Evolutionary conservation across 2,888 invertebrate species (phyloP), one percentile per base, ranked within the genome.

Genomic region (Halocaridina rubra): DNA sequence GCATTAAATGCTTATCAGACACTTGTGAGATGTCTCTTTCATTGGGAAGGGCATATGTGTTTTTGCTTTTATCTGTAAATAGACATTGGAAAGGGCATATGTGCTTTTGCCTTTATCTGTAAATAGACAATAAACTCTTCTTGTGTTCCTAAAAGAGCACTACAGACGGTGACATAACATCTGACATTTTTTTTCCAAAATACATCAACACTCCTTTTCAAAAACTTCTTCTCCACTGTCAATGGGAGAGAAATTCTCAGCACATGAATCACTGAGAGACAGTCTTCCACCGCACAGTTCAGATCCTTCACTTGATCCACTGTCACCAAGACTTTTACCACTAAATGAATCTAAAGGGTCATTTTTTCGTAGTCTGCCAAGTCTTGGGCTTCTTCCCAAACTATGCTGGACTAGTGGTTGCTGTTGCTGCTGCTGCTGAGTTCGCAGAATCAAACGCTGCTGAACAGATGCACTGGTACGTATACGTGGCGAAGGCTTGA

Each of bases 161-260:
- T n/a, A n/a, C n/a, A n/a, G n/a, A n/a, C n/a, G n/a, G n/a, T n/a
- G n/a, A n/a, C n/a, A n/a, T n/a, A n/a, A n/a, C n/a, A n/a, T n/a
- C n/a, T n/a, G n/a, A n/a, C n/a, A n/a, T n/a, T n/a, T n/a, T n/a
- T n/a, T n/a, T n/a, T n/a, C 53, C 71, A 27, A 46, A 69, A 46
- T 61, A 22, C 16, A 30, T 59, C 53, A 84, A 72, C 67, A 64
- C 33, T 80, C 79, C 69, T 82, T 86, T 19, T 82, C 32, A 33
- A 86, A 86, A 33, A 86, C 82, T 80, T 86, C 86, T 30, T 86
- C 86, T 10, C 86, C 86, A 80, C 86, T 86, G 64, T 86, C 86
- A 32, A 76, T 76, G 13, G 82, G 82, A 2, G 86, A 86, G 71
- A 86, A 86, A 75, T 82, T 86, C 71, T 86, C 86, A 10, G 86